Percentiles rank a stretch among this genome's conserved stretches.
phyloP scores from a whole-genome alignment of 2,888 invertebrate species.

The Heliconius sara region DNA sequence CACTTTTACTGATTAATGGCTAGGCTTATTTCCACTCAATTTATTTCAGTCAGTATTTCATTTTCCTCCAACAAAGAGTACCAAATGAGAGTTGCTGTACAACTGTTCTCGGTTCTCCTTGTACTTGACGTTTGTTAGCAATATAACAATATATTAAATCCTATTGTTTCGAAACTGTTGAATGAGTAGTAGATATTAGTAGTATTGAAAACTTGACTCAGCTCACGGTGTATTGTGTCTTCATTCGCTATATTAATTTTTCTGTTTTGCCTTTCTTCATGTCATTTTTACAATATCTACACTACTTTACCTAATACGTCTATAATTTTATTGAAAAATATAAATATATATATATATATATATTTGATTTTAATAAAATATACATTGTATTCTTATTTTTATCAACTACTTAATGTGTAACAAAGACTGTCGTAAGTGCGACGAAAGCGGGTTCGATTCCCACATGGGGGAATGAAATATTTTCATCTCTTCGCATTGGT shows the following conservation, averaged over 20 bases:
- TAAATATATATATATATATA: too few relatives aligned
- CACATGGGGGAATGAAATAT: too few relatives aligned
- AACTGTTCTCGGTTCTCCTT: constrained; percentile 12
- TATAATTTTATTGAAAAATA: too few relatives aligned
- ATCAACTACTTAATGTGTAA: too few relatives aligned
- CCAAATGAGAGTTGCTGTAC: background rate
- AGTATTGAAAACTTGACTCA: background rate
- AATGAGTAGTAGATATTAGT: background rate
- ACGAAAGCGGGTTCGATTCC: too few relatives aligned
- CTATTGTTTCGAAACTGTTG: constrained; percentile 10
- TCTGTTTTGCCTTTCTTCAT: too few relatives aligned
- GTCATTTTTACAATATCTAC: too few relatives aligned
- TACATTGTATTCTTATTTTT: too few relatives aligned
- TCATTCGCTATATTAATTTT: background rate
- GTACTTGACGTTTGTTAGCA: constrained; percentile 15
- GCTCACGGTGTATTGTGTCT: background rate
- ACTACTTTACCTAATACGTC: too few relatives aligned
- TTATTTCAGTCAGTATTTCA: constrained; percentile 17
- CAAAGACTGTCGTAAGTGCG: too few relatives aligned
- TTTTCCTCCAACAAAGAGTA: constrained; percentile 11
- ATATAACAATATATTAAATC: constrained; percentile 1
- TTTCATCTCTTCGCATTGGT: too few relatives aligned
- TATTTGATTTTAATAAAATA: too few relatives aligned
- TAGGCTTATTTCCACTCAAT: constrained; percentile 12
- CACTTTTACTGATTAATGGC: constrained; percentile 17